phyloP scores from a whole-genome alignment of 2,888 invertebrate genomes.

The Caenorhabditis japonica region DNA sequence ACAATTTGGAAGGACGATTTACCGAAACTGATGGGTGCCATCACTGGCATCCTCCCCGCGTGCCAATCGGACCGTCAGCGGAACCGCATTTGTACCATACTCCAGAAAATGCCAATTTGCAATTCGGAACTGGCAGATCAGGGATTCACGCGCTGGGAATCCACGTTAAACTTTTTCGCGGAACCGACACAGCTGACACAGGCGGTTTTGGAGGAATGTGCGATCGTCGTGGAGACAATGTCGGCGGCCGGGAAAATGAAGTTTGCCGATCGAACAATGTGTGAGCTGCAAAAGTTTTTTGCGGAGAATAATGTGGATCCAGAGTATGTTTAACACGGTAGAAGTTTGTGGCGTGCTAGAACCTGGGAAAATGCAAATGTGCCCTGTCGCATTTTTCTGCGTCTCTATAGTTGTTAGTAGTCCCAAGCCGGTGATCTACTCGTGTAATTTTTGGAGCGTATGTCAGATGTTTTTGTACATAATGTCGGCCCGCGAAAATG shows the following conservation, averaged over 20 bases:
- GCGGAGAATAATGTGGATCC: neutral
- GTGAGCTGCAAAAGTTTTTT: constrained; percentile 28
- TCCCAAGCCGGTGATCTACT: too few species aligned
- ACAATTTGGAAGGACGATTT: constrained; percentile 34
- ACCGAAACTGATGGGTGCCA: constrained; percentile 16
- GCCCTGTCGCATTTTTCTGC: too few species aligned
- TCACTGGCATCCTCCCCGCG: constrained; percentile 10
- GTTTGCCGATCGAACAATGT: constrained; percentile 38
- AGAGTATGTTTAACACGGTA: constrained; percentile 21
- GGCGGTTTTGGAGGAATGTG: constrained; percentile 37
- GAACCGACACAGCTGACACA: constrained; percentile 24
- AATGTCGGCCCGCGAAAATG: too few species aligned
- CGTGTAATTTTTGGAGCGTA: too few species aligned
- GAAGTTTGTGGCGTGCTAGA: too few species aligned
- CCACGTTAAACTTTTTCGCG: constrained; percentile 4
- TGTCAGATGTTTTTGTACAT: too few species aligned
- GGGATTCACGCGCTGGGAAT: constrained; percentile 31
- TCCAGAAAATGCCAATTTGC: constrained; percentile 24
- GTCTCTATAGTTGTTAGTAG: too few species aligned
- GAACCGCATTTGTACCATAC: neutral
- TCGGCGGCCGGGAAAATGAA: constrained; percentile 2
- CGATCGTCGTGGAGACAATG: constrained; percentile 12
- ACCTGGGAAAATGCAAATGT: too few species aligned
- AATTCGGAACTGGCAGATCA: constrained; percentile 24
- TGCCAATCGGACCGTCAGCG: constrained; percentile 14